These are phyloP conservation scores for Torymus auratus DNA, from an alignment of 2,888 invertebrate genomes.

Conservation along the genomic window DNA sequence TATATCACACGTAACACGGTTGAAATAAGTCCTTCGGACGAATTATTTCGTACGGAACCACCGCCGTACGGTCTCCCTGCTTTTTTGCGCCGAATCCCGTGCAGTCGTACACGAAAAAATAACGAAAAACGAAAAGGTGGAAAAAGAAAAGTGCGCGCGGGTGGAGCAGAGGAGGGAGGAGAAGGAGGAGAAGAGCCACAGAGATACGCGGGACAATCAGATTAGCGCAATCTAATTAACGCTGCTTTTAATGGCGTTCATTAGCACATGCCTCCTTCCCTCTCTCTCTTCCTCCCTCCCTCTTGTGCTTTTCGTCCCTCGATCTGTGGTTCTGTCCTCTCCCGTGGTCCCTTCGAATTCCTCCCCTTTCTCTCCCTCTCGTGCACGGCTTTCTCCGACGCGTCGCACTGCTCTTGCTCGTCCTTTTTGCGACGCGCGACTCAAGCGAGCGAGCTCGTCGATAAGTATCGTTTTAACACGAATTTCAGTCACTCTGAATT, in stretches of 20 bases:
- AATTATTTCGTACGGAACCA: no score
- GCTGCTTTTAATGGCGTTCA: constrained; percentile 77
- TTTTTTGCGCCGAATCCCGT: background rate
- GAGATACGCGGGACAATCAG: constrained; percentile 70
- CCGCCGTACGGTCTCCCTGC: no score
- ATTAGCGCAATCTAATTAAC: constrained; percentile 77
- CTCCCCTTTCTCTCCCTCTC: constrained; percentile 40
- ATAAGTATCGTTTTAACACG: constrained; percentile 58
- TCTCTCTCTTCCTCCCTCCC: constrained; percentile 59
- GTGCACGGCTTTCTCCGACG: background rate
- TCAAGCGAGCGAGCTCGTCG: constrained; percentile 9
- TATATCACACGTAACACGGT: no score
- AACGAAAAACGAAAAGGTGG: constrained; percentile 4
- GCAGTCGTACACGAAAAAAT: constrained; percentile 5
- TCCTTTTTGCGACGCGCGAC: constrained; percentile 5
- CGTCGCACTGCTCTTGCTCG: background rate
- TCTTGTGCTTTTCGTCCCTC: constrained; percentile 49
- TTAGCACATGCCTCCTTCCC: constrained; percentile 73
- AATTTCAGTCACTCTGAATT: constrained; percentile 58
- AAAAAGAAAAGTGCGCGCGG: no score
- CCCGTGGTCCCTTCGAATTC: constrained; percentile 43
- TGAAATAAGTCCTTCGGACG: no score
- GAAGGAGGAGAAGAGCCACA: constrained; percentile 58
- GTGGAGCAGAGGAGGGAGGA: constrained; percentile 44
- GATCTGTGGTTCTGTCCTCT: constrained; percentile 46